These are phyloP conservation scores for Hippolais icterina DNA, from an alignment of 2,113 vertebrate genomes.

Conservation along the genomic window DNA sequence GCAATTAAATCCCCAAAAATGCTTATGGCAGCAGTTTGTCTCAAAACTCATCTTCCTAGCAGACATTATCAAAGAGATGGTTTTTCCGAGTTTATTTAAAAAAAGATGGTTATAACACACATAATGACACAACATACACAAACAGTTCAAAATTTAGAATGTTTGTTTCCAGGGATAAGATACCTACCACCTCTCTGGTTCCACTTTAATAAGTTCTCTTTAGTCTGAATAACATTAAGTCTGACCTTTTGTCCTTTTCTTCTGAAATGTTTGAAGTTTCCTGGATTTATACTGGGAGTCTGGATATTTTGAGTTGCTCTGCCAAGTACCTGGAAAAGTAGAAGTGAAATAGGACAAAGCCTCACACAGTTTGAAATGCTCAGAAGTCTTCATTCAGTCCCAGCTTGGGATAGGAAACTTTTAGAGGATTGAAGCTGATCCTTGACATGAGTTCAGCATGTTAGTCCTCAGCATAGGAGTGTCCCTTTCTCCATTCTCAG, in stretches of 20 bases:
- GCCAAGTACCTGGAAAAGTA: neutral
- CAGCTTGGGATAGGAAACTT: neutral
- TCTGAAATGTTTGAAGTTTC: neutral
- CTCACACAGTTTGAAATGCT: neutral
- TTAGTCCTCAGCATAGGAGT: neutral
- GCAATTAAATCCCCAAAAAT: neutral
- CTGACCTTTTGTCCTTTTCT: neutral
- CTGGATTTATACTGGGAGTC: neutral
- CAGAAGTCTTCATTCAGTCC: neutral
- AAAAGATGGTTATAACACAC: neutral
- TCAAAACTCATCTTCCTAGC: neutral
- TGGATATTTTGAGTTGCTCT: neutral
- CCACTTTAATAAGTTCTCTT: neutral
- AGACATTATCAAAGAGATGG: neutral
- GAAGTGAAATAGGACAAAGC: neutral
- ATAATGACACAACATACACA: neutral
- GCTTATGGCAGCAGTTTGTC: neutral
- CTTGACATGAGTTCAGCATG: neutral
- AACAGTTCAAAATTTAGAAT: neutral
- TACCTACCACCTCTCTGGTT: neutral
- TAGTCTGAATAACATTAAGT: neutral
- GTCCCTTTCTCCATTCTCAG: neutral
- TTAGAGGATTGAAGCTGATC: neutral
- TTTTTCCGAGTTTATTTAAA: neutral
- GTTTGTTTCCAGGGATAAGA: neutral